Evolutionary conservation across 2,888 invertebrate genomes (phyloP).

Genomic region (Synergus japonicus): DNA sequence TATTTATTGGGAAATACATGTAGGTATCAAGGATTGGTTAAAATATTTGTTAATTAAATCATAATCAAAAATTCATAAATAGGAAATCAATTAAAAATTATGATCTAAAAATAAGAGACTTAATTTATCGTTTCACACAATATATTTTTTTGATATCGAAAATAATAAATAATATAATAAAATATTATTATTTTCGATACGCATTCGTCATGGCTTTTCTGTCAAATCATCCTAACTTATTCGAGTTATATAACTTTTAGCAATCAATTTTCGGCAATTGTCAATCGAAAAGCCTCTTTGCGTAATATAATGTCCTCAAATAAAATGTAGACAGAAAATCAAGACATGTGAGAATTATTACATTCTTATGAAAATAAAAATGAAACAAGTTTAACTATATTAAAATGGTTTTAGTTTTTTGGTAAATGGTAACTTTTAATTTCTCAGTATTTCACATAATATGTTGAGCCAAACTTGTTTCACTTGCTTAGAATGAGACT

Average conservation of each 20-base stretch:
- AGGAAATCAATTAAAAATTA: background rate
- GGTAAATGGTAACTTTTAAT: background rate
- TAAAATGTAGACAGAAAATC: background rate
- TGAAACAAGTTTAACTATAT: background rate
- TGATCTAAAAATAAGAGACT: background rate
- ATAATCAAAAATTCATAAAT: background rate
- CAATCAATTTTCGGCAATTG: background rate
- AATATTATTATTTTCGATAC: background rate
- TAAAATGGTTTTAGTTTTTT: background rate
- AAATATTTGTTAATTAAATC: background rate
- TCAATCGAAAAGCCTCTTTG: background rate
- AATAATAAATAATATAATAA: background rate
- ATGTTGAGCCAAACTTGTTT: background rate
- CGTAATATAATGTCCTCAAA: background rate
- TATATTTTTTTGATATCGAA: constrained; percentile 6
- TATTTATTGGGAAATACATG: background rate
- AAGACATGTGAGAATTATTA: background rate
- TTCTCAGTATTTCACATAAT: background rate
- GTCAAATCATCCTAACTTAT: background rate
- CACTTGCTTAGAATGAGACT: background rate
- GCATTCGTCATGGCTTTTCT: background rate
- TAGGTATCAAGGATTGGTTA: background rate
- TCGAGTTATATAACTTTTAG: background rate
- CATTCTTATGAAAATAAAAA: background rate
- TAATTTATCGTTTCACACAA: background rate